Base-by-base conservation (phyloP, 2,797 vertebrate species). In the Thamnophis elegans region DNA sequence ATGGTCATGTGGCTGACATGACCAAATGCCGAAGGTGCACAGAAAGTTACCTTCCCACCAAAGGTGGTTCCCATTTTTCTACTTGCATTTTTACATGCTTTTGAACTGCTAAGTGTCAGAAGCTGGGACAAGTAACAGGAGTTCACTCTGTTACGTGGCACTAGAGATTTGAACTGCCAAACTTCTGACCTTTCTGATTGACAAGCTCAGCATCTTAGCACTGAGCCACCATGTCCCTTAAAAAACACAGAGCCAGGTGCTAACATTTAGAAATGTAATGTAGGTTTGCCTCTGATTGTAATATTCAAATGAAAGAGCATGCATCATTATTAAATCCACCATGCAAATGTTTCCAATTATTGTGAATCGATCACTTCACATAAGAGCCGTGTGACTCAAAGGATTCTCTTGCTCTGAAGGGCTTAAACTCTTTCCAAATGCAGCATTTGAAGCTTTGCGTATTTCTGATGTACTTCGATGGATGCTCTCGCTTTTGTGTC, bases 281-380 rank as follows among this genome's bases (percentile, higher is more conserved):
- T 87, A 1, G 55, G 9, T 42, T 47, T 90, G 62, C 60, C n/a
- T 87, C 28, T 82, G 54, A 88, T 88, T 93, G 87, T 60, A 90
- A 90, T 73, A 90, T 89, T 94, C 94, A 92, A 51, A 87, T 10
- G 65, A 36, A 94, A 91, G 32, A 94, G 60, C 89, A 95, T 26
- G 42, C 92, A 62, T 68, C 78, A 11, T 92, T 88, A 62, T 90
- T 90, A 88, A 89, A 62, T 56, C 20, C 22, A 58, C 20, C 13
- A 56, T 56, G 82, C 51, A 89, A 92, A 92, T 92, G 58, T 93
- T 94, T 93, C 95, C 93, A 95, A 94, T 95, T 94, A 90, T 25
- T 26, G 32, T 90, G 94, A 56, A 62, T 94, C 94, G 51, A 87
- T 93, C 87, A 91, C 90, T 95, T 92, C 14, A 25, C 94, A 89